These are phyloP conservation scores for Mythimna loreyi DNA, from an alignment of 2,888 invertebrate species.

Conservation along the genomic window DNA sequence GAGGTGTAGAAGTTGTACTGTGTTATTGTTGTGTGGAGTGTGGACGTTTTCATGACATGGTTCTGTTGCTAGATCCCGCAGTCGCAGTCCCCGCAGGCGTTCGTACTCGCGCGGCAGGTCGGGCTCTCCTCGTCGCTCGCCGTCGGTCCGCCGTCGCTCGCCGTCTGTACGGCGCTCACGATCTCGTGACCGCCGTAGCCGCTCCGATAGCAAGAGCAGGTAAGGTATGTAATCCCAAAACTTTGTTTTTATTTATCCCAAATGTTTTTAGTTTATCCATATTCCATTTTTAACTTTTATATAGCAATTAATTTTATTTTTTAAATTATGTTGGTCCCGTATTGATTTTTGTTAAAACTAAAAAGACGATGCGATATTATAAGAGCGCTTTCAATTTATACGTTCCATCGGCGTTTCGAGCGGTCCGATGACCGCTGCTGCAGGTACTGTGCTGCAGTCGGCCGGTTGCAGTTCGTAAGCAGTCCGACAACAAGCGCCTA, in stretches of 20 bases:
- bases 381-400: too few species aligned
- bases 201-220: conserved; percentile 88
- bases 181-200: conserved; percentile 85
- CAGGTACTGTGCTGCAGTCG: too few species aligned
- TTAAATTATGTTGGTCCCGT: too few species aligned
- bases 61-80: conserved; percentile 80
- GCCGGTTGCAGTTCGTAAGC: too few species aligned
- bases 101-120: conserved; percentile 87
- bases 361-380: too few species aligned
- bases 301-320: not conserved
- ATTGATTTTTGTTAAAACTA: too few species aligned
- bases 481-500: too few species aligned
- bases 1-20: conserved; percentile 61
- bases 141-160: conserved; percentile 84
- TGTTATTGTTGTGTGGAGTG: conserved; percentile 32
- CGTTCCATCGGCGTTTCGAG: too few species aligned
- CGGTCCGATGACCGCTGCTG: too few species aligned
- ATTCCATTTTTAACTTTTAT: not conserved
- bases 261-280: too few species aligned
- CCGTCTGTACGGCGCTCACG: conserved; percentile 84
- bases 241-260: too few species aligned
- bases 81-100: conserved; percentile 87
- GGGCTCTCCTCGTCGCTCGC: conserved; percentile 85
- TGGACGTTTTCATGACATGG: conserved; percentile 40
- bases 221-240: conserved; percentile 59